A percentile compares a stretch with the other conserved stretches of the same genome.
Conservation (phyloP, 2,888 invertebrate species). For the Hirtodrosophila histrioides region DNA sequence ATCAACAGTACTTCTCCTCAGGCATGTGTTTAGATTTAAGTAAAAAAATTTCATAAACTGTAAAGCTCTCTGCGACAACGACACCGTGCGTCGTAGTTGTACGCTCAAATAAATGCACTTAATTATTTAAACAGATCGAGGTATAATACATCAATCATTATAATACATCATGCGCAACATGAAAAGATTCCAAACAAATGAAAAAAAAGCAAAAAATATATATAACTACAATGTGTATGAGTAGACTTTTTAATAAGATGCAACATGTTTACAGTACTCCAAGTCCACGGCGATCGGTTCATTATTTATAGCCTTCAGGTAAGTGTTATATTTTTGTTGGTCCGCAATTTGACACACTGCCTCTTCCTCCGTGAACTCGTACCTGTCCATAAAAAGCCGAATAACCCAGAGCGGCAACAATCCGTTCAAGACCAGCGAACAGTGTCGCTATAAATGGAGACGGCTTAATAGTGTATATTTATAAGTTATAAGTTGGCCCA, state of each 20-base stretch:
- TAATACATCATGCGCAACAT: slow-evolving; percentile 27
- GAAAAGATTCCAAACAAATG: slow-evolving; percentile 14
- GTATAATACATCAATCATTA: slow-evolving; percentile 24
- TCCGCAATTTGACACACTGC: slow-evolving; percentile 74
- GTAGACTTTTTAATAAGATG: too few species aligned
- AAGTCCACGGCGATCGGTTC: slow-evolving; percentile 50
- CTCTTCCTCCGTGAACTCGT: slow-evolving; percentile 58
- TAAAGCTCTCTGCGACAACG: slow-evolving; percentile 45
- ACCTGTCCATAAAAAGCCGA: slow-evolving; percentile 78
- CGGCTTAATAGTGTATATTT: too few species aligned
- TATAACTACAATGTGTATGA: neutral
- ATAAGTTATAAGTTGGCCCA: neutral
- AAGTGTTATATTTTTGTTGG: slow-evolving; percentile 68
- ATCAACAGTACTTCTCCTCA: slow-evolving; percentile 56
- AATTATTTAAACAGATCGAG: slow-evolving; percentile 24
- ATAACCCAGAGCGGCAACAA: slow-evolving; percentile 81
- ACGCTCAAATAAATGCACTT: slow-evolving; percentile 28
- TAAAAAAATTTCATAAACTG: slow-evolving; percentile 49
- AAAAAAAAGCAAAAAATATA: slow-evolving; percentile 12
- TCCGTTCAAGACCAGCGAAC: slow-evolving; percentile 75
- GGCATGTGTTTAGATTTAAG: slow-evolving; percentile 60
- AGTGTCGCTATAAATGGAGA: slow-evolving; percentile 55
- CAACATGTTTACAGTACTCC: slow-evolving; percentile 12
- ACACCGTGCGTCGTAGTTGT: slow-evolving; percentile 10
- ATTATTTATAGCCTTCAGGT: slow-evolving; percentile 55